Evolutionary conservation across 2,888 invertebrate species (phyloP).

Genomic region (Hydropsyche betteni): DNA sequence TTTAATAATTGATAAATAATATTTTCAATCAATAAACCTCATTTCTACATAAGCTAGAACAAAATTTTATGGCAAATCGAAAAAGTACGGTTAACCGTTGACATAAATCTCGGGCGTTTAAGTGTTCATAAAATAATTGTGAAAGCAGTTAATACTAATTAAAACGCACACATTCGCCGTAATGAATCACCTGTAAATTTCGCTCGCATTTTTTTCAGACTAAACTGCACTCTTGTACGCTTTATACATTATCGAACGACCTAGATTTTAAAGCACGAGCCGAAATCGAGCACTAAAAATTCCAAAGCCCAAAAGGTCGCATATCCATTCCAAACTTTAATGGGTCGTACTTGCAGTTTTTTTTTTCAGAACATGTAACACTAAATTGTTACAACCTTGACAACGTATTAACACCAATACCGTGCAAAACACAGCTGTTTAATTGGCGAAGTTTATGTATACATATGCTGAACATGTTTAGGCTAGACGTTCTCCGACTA

Average conservation of each 20-base stretch:
- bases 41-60: too few species aligned
- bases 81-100: too few species aligned
- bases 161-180: constrained; percentile 3
- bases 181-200: background rate
- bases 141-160: constrained; percentile 10
- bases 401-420: constrained; percentile 14
- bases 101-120: too few species aligned
- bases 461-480: constrained; percentile 24
- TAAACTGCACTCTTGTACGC: background rate
- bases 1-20: too few species aligned
- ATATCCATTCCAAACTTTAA: too few species aligned
- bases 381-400: constrained; percentile 19
- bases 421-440: constrained; percentile 24
- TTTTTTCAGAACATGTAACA: background rate
- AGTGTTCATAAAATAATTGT: constrained; percentile 3
- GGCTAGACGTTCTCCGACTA: constrained; percentile 20
- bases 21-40: too few species aligned
- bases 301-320: too few species aligned
- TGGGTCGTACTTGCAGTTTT: background rate
- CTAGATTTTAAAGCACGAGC: too few species aligned
- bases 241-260: too few species aligned
- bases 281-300: too few species aligned
- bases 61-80: too few species aligned
- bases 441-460: constrained; percentile 27
- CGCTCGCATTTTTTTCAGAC: background rate